Evolutionary conservation across 35 echinoderm and acorn worm genomes (phyloP), one percentile per base, ranked within the genome.

Genomic region (Heliocidaris erythrogramma): DNA sequence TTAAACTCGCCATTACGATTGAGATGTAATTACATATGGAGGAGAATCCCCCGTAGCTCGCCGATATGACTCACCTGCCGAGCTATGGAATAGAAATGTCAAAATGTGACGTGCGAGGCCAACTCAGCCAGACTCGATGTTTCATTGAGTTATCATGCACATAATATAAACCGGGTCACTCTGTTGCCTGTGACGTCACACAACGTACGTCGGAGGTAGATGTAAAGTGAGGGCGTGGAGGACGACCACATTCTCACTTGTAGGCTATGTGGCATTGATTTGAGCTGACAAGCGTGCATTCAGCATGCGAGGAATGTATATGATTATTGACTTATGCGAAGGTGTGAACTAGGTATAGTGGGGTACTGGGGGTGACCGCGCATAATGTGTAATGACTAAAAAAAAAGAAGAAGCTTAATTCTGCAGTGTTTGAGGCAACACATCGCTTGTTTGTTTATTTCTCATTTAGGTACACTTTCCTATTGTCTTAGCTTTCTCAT

Each of bases 31-130:
- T 78, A 18, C 65, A 17, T 27, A 78, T 18, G 65, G 65, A 78
- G 21, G 65, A 78, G 65, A 21, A 78, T 11, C 52, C 65, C 65
- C 65, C 65, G 5, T 78, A 24, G 65, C 21, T 78, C 14, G 13
- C 9, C 14, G 87, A 31, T 16, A 89, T 89, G 87, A 89, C 32
- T 89, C 87, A 89, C 87, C 87, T 89, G 87, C 65, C 65, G 65
- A 78, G 65, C 59, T 60, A 18, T 10, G 59, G 59, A 18, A 78
- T 78, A 5, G 21, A 78, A 78, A 78, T 78, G 65, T 78, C 65
- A 78, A 21, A 24, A 78, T n/a, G 3, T 78, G 65, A 78, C 65
- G 65, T 78, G 65, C 18, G 65, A 78, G 65, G 65, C 65, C 65
- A 21, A 8, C 65, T 78, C 65, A 78, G 3, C 65, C 65, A 78